These are phyloP conservation scores for Patella caerulea DNA, from an alignment of 2,888 invertebrate species.

Conservation along the genomic window DNA sequence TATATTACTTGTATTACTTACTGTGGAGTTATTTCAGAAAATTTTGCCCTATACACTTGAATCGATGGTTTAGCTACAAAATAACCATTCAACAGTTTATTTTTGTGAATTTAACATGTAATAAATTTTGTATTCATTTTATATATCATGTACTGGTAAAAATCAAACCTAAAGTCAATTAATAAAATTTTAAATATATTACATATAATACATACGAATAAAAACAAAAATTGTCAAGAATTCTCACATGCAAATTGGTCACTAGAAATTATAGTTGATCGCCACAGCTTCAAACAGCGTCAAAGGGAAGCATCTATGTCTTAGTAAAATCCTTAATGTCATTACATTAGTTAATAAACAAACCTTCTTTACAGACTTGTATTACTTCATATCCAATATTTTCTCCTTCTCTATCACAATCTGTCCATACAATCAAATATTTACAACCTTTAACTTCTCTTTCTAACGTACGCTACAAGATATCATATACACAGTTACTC, in stretches of 20 bases:
- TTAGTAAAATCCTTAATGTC: too few relatives aligned
- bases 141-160: too few relatives aligned
- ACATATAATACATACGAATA: too few relatives aligned
- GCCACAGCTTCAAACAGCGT: too few relatives aligned
- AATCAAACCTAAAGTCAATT: too few relatives aligned
- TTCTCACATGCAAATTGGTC: too few relatives aligned
- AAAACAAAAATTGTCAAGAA: too few relatives aligned
- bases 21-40: conserved; percentile 94
- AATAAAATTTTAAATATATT: too few relatives aligned
- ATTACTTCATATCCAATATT: conserved; percentile 99
- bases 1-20: conserved; percentile 47
- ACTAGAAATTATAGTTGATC: too few relatives aligned
- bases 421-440: conserved; percentile 96
- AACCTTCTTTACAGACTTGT: conserved; percentile 82
- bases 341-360: too few relatives aligned
- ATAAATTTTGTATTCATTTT: background rate
- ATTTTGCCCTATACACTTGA: conserved; percentile 82
- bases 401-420: conserved; percentile 99
- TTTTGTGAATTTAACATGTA: background rate
- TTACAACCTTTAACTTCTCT: conserved; percentile 72
- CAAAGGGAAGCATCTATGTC: too few relatives aligned
- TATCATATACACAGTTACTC: conserved; percentile 9
- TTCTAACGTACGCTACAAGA: conserved; percentile 70
- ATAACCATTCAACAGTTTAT: conserved; percentile 21
- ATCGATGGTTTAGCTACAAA: conserved; percentile 71